phyloP scores from a whole-genome alignment of 2,113 vertebrate species.

The Electrona antarctica region DNA sequence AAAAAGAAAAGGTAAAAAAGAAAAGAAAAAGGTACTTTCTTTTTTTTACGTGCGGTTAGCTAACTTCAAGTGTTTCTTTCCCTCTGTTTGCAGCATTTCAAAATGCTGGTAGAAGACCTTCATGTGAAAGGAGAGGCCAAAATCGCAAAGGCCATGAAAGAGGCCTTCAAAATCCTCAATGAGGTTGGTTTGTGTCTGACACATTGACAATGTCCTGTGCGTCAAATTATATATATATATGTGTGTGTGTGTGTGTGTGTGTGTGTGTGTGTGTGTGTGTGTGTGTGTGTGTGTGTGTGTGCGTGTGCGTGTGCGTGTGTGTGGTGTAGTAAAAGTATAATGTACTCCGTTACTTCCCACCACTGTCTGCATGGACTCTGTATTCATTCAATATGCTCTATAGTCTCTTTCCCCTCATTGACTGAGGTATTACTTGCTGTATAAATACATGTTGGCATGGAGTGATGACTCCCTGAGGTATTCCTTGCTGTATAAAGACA shows the following conservation, averaged over 20 bases:
- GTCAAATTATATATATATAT: no score
- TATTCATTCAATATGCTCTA: no score
- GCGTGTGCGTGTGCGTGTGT: no score
- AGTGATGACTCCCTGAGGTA: conserved; percentile 21
- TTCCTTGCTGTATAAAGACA: neutral
- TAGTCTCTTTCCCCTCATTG: no score
- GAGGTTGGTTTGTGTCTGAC: conserved; percentile 84
- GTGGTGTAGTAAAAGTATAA: no score
- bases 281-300: neutral
- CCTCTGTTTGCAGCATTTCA: conserved; percentile 87
- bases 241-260: conserved; percentile 25
- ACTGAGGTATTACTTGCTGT: no score
- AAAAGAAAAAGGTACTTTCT: no score
- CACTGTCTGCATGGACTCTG: no score
- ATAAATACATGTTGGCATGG: neutral
- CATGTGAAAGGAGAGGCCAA: conserved; percentile 93
- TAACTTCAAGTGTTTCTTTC: neutral
- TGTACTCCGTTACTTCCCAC: no score
- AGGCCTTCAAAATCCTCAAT: conserved; percentile 91
- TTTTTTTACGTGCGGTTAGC: no score
- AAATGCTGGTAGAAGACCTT: conserved; percentile 88
- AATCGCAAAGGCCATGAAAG: conserved; percentile 88
- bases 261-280: conserved; percentile 16
- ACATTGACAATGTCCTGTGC: no score
- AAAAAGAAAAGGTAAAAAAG: no score